A percentile compares a stretch with the other conserved stretches of the same genome.
Conservation (phyloP, 1,140 invertebrate genomes). For the Drepana arcuata region DNA sequence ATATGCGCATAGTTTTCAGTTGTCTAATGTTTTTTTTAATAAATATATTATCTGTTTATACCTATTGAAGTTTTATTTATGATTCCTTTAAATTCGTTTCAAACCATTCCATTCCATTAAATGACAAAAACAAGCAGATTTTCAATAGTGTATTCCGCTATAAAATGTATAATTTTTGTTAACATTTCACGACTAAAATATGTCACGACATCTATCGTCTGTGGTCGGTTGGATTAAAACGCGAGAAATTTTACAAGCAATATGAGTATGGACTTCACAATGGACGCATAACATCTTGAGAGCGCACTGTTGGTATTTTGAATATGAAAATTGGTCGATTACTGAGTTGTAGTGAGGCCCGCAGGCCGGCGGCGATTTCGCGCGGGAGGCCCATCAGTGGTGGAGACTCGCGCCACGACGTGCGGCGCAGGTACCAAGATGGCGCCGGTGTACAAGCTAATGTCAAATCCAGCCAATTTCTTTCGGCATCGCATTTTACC, state of each 20-base stretch:
- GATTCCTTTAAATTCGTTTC: too few species aligned
- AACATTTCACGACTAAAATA: too few species aligned
- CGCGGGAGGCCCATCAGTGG: conserved; percentile 32
- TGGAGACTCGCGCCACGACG: conserved; percentile 33
- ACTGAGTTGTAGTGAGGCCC: conserved; percentile 31
- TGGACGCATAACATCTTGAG: conserved; percentile 17
- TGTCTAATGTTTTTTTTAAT: conserved; percentile 34
- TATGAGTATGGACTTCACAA: conserved; percentile 5
- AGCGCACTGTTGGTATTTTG: conserved; percentile 26
- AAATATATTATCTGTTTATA: conserved; percentile 46
- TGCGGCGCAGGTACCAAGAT: conserved; percentile 42
- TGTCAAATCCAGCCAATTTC: conserved; percentile 30
- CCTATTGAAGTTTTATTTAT: conserved; percentile 2
- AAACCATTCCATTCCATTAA: too few species aligned
- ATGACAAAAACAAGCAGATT: too few species aligned
- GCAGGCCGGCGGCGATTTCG: conserved; percentile 29
- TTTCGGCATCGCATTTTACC: conserved; percentile 18
- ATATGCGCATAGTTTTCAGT: conserved; percentile 25
- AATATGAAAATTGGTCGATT: conserved; percentile 38
- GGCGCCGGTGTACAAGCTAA: conserved; percentile 25
- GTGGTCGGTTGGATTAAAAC: conserved; percentile 1
- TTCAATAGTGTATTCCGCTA: too few species aligned
- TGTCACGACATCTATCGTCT: too few species aligned
- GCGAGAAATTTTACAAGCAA: conserved; percentile 7
- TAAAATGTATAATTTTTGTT: too few species aligned